These are phyloP conservation scores for Gryllus bimaculatus DNA, from an alignment of 1,140 invertebrate genomes.

Conservation along the genomic window DNA sequence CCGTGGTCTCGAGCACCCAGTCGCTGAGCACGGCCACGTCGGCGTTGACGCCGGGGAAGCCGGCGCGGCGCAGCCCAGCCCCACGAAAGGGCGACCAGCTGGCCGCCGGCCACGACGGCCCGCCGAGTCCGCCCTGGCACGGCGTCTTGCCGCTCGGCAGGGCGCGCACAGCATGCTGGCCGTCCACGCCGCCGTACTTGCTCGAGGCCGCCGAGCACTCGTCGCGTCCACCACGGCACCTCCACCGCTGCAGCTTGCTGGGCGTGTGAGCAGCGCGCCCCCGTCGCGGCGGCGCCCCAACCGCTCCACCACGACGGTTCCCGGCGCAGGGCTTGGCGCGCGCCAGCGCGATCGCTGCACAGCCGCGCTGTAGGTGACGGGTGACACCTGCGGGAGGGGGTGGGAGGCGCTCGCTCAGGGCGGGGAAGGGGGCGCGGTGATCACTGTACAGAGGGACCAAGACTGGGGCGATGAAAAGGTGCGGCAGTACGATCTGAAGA, in stretches of 20 bases:
- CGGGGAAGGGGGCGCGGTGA: too few species aligned
- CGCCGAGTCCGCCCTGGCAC: conserved; percentile 43
- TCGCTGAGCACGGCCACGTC: conserved; percentile 38
- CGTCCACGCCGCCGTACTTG: conserved; percentile 22
- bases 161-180: conserved; percentile 30
- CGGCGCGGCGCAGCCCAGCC: conserved; percentile 50
- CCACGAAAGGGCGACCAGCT: conserved; percentile 56
- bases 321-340: neutral
- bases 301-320: neutral
- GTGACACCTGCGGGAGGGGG: neutral
- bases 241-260: conserved; percentile 10
- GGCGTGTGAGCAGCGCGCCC: neutral
- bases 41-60: conserved; percentile 51
- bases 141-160: conserved; percentile 26
- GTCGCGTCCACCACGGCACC: neutral
- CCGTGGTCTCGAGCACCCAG: conserved; percentile 29
- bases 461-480: too few species aligned
- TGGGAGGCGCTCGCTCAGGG: too few species aligned
- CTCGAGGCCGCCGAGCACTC: conserved; percentile 20
- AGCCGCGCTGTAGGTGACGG: neutral
- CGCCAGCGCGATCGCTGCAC: conserved; percentile 9
- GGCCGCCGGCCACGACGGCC: conserved; percentile 41
- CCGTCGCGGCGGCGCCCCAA: neutral
- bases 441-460: too few species aligned
- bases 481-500: too few species aligned